Evolutionary conservation across 2,113 vertebrate species (phyloP).

Genomic region (Cheilinus undulatus): DNA sequence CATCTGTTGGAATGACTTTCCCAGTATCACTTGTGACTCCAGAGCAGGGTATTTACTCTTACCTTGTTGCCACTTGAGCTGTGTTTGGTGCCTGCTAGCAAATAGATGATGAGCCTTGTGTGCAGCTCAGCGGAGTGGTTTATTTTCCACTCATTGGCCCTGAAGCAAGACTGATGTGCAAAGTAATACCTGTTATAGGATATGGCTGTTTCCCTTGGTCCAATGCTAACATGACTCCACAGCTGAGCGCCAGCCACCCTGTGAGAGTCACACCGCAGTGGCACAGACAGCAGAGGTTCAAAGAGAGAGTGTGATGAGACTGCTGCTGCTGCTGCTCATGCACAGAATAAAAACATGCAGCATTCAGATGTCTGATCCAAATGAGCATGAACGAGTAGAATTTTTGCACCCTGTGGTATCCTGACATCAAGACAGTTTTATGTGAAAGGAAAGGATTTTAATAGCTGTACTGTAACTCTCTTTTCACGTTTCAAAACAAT

Average conservation of each 20-base stretch:
- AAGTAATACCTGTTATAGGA: slow-evolving; percentile 46
- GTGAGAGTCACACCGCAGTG: slow-evolving; percentile 20
- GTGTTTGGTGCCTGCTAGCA: slow-evolving; percentile 3
- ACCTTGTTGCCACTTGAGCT: background rate
- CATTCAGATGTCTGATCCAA: slow-evolving; percentile 39
- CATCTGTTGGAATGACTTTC: background rate
- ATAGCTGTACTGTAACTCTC: slow-evolving; percentile 36
- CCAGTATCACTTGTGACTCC: background rate
- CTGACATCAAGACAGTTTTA: slow-evolving; percentile 55
- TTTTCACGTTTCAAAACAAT: slow-evolving; percentile 46
- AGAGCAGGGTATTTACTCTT: slow-evolving; percentile 15
- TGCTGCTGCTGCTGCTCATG: background rate
- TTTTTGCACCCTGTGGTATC: slow-evolving; percentile 45
- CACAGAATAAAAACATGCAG: slow-evolving; percentile 44
- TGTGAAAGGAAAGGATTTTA: slow-evolving; percentile 45
- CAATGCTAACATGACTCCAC: slow-evolving; percentile 41
- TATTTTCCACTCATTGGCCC: slow-evolving; percentile 51
- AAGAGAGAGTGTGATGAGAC: slow-evolving; percentile 6
- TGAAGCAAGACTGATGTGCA: slow-evolving; percentile 52
- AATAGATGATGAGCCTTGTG: slow-evolving; percentile 18
- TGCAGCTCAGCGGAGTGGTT: slow-evolving; percentile 18
- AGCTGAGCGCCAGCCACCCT: slow-evolving; percentile 39
- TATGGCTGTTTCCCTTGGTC: slow-evolving; percentile 23
- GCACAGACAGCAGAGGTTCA: slow-evolving; percentile 11
- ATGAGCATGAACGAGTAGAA: slow-evolving; percentile 33